phyloP scores from a whole-genome alignment of 2,888 invertebrate species.

The Agrochola circellaris region DNA sequence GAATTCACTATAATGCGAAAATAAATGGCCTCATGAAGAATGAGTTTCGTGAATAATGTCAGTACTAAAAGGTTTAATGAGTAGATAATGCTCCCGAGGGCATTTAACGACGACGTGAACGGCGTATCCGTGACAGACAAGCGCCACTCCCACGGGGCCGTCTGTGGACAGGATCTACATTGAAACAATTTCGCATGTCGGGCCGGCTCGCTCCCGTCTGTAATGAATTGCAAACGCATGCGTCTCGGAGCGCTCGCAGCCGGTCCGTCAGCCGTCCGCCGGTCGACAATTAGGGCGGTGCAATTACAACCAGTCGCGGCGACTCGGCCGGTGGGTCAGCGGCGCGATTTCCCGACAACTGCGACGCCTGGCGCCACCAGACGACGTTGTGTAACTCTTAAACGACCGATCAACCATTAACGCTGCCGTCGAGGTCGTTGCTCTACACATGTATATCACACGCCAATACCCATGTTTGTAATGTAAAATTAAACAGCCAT shows the following conservation, averaged over 20 bases:
- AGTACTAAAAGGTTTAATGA: conserved; percentile 66
- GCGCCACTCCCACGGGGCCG: conserved; percentile 77
- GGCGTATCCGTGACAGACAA: conserved; percentile 78
- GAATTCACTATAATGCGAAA: conserved; percentile 73
- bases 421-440: conserved; percentile 84
- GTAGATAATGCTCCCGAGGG: conserved; percentile 68
- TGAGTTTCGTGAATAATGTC: conserved; percentile 68
- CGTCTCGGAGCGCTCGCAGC: conserved; percentile 71
- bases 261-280: conserved; percentile 80
- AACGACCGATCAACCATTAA: conserved; percentile 83
- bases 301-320: conserved; percentile 85
- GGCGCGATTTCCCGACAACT: conserved; percentile 86
- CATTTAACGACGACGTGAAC: conserved; percentile 80
- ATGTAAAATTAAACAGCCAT: conserved; percentile 50
- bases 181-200: conserved; percentile 86
- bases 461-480: conserved; percentile 73
- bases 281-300: conserved; percentile 87
- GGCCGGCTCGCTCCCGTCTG: conserved; percentile 73
- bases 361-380: conserved; percentile 86
- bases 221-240: conserved; percentile 87
- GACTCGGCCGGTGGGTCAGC: conserved; percentile 88
- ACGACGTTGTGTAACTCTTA: conserved; percentile 86
- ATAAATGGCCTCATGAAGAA: conserved; percentile 68
- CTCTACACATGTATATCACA: conserved; percentile 78
- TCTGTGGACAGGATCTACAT: conserved; percentile 84